Evolutionary conservation across 64 coral and sea anemone species (phyloP).

Genomic region (Porites australiensis): DNA sequence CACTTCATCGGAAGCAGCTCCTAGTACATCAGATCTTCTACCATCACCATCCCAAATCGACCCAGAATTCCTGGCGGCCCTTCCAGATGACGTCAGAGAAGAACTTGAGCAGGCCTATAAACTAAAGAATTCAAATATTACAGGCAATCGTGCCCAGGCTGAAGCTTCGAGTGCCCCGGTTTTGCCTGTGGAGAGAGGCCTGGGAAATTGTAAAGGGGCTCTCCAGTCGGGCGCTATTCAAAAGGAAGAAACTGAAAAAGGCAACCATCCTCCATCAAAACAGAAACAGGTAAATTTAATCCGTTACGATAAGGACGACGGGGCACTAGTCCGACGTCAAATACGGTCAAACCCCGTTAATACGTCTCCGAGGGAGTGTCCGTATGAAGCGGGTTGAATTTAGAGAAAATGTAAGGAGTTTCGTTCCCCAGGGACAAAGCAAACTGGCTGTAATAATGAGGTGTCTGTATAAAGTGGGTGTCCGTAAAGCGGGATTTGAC

Average conservation of each 20-base stretch:
- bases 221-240: not conserved
- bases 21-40: not conserved
- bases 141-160: not conserved
- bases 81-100: slow-evolving; percentile 42
- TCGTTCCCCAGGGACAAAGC: too few relatives aligned
- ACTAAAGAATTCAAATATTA: not conserved
- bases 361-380: too few relatives aligned
- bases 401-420: too few relatives aligned
- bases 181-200: not conserved
- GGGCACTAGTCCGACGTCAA: too few relatives aligned
- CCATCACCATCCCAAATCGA: slow-evolving; percentile 57
- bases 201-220: not conserved
- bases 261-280: not conserved
- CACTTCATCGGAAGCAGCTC: not conserved
- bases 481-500: too few relatives aligned
- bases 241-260: not conserved
- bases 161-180: not conserved
- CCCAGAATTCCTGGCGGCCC: slow-evolving; percentile 48
- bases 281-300: slow-evolving; percentile 29
- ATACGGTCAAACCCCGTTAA: too few relatives aligned
- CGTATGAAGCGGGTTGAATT: too few relatives aligned
- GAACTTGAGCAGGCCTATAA: slow-evolving; percentile 46
- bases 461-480: too few relatives aligned
- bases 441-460: too few relatives aligned
- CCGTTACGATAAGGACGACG: too few relatives aligned